A percentile compares a stretch with the other conserved stretches of the same genome.
These are phyloP conservation scores for Plutomurus gul DNA, from an alignment of 1,140 invertebrate genomes.

Conservation along the genomic window DNA sequence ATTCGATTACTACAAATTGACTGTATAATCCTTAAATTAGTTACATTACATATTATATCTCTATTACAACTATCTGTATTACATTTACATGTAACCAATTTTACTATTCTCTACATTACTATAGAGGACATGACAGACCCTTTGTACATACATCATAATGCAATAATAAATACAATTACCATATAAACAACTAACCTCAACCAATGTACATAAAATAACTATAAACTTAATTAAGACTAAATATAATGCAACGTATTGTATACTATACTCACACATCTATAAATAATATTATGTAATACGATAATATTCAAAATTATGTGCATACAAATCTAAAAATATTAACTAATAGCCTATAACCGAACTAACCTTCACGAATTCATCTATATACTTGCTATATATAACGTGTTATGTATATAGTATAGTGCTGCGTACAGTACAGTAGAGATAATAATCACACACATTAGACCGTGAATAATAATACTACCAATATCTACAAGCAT, in stretches of 20 bases:
- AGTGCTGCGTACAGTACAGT: not conserved
- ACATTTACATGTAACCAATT: not conserved
- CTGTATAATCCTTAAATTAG: too few relatives aligned
- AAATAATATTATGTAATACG: not conserved
- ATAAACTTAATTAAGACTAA: not conserved
- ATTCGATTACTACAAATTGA: too few relatives aligned
- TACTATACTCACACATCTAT: not conserved
- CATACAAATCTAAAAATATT: not conserved
- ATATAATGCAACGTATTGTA: not conserved
- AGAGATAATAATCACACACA: not conserved
- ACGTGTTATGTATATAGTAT: not conserved
- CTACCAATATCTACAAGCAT: too few relatives aligned
- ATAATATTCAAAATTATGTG: not conserved
- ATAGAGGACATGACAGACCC: slow-evolving; percentile 3
- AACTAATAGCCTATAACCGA: slow-evolving; percentile 5
- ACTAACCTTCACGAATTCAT: slow-evolving; percentile 8
- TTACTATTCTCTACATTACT: not conserved
- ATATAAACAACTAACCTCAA: not conserved
- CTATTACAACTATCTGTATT: not conserved
- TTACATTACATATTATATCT: not conserved
- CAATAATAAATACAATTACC: not conserved
- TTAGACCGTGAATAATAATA: not conserved
- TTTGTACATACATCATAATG: slow-evolving; percentile 30
- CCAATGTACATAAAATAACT: not conserved
- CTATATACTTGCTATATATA: not conserved